These are phyloP conservation scores for Aphaenogaster rudis DNA, from an alignment of 1,140 invertebrate species.

Conservation along the genomic window DNA sequence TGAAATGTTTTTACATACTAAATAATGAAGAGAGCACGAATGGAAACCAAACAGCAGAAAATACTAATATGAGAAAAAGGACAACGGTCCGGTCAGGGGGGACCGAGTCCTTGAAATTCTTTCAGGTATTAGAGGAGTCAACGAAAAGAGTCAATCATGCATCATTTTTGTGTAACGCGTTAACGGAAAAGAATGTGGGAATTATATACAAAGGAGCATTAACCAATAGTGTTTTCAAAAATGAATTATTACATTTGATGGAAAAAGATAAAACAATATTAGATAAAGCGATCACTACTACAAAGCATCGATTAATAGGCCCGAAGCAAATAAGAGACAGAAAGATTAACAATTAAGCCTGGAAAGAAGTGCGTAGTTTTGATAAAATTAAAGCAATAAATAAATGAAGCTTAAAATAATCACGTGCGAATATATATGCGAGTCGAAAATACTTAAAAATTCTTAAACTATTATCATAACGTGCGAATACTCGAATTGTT, in stretches of 20 bases:
- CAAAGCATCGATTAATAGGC: background rate
- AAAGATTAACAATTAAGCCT: background rate
- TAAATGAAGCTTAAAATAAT: background rate
- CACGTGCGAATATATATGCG: background rate
- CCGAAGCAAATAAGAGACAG: background rate
- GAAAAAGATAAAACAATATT: background rate
- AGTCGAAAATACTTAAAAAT: background rate
- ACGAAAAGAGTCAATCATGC: no score
- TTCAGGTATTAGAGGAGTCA: no score
- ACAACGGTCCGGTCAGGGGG: no score
- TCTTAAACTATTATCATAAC: background rate
- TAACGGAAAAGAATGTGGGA: background rate
- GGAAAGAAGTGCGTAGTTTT: background rate
- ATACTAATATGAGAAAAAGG: no score
- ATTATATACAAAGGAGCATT: no score
- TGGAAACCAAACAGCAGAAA: no score
- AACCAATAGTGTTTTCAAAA: background rate
- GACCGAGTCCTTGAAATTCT: no score
- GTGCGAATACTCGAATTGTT: background rate
- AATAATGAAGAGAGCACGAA: no score
- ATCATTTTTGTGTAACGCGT: background rate
- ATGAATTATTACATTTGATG: background rate
- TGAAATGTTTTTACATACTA: no score
- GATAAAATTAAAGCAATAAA: background rate
- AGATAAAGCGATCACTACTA: background rate